Evolutionary conservation across 2,113 vertebrate species (phyloP).

Genomic region (Alaudala cheleensis): DNA sequence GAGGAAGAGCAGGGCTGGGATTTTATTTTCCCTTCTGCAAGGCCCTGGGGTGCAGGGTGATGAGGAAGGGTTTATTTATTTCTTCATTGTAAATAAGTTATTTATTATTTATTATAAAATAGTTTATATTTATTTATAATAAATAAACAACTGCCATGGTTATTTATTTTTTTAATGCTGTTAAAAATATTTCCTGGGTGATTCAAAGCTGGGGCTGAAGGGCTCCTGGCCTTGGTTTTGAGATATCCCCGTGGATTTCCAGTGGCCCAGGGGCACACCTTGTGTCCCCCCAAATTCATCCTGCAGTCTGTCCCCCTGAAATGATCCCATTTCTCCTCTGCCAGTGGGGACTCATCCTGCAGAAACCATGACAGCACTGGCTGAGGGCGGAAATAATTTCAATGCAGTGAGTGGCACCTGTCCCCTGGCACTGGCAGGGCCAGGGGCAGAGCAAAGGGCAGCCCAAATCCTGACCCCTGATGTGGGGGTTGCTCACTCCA

Average conservation of each 20-base stretch:
- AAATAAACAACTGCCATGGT: neutral
- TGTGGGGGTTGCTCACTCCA: accelerated
- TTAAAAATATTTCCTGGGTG: neutral
- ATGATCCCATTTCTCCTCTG: neutral
- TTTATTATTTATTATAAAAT: neutral
- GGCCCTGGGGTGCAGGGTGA: neutral
- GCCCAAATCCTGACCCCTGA: neutral
- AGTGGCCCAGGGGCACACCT: accelerated
- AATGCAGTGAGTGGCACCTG: neutral
- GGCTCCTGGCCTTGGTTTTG: neutral
- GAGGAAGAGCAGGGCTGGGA: neutral
- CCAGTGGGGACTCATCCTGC: neutral
- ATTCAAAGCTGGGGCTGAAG: neutral
- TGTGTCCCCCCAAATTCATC: neutral
- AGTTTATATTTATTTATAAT: neutral
- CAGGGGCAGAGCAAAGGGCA: neutral
- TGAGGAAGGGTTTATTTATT: neutral
- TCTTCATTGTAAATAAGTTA: neutral
- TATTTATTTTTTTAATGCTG: neutral
- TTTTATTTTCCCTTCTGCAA: neutral
- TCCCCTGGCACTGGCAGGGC: neutral
- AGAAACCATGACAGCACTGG: accelerated
- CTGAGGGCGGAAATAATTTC: accelerated
- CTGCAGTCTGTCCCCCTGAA: neutral
- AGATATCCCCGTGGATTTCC: neutral